Conservation (phyloP, 2,888 invertebrate genomes). For the Drosophila barbarae region DNA sequence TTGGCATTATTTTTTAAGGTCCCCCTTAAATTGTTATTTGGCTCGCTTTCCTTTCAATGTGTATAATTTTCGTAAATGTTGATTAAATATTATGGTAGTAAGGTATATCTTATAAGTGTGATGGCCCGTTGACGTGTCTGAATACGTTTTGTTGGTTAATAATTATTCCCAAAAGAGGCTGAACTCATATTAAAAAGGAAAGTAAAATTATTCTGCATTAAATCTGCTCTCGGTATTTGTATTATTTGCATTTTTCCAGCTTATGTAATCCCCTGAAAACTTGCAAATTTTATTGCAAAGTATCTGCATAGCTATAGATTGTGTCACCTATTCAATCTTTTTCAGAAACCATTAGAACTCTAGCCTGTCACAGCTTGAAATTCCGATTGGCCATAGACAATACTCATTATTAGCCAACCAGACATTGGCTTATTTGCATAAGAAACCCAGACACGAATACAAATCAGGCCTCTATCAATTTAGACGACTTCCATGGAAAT, state of each 20-base stretch:
- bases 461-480: slow-evolving; percentile 27
- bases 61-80: slow-evolving; percentile 40
- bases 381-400: slow-evolving; percentile 10
- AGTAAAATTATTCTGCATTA: background rate
- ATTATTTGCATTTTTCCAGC: background rate
- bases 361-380: background rate
- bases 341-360: slow-evolving; percentile 4
- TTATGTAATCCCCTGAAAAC: background rate
- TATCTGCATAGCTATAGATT: background rate
- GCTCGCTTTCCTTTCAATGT: slow-evolving; percentile 19
- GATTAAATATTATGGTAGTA: slow-evolving; percentile 23
- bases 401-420: slow-evolving; percentile 16
- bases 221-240: background rate
- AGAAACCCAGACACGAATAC: slow-evolving; percentile 30
- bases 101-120: slow-evolving; percentile 11
- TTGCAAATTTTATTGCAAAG: background rate
- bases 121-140: slow-evolving; percentile 21
- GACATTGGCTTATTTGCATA: slow-evolving; percentile 26
- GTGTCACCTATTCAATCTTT: slow-evolving; percentile 3
- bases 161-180: background rate
- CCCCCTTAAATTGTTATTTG: slow-evolving; percentile 19
- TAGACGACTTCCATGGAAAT: slow-evolving; percentile 53
- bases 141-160: background rate
- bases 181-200: background rate
- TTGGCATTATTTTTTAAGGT: slow-evolving; percentile 43